phyloP scores from a whole-genome alignment of 2,113 vertebrate species.

The Hemicordylus capensis region DNA sequence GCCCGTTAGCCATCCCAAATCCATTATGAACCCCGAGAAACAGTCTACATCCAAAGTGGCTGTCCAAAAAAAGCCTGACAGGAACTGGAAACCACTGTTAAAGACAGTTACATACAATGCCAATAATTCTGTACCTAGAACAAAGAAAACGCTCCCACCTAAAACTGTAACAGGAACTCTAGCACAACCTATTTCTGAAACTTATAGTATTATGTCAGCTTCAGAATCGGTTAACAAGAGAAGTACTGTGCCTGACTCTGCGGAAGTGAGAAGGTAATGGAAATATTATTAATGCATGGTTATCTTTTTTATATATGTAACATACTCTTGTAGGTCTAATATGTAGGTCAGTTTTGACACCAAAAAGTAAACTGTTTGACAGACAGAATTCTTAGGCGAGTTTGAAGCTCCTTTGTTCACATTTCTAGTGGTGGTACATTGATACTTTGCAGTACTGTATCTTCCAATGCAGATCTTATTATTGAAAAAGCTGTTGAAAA shows the following conservation, averaged over 20 bases:
- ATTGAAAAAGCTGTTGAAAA: background rate
- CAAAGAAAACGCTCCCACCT: constrained; percentile 38
- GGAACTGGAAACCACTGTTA: constrained; percentile 12
- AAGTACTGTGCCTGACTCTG: constrained; percentile 69
- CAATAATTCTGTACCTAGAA: background rate
- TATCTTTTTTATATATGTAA: too few relatives aligned
- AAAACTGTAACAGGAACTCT: constrained; percentile 26
- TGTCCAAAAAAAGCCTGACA: constrained; percentile 25
- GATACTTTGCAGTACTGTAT: background rate
- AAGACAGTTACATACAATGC: constrained; percentile 18
- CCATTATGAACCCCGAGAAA: constrained; percentile 36
- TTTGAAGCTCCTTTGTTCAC: background rate
- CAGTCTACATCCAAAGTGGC: constrained; percentile 25
- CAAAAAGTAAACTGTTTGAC: background rate
- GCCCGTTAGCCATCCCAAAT: constrained; percentile 17
- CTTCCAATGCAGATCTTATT: background rate
- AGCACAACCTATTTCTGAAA: constrained; percentile 19
- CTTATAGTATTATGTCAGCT: constrained; percentile 28
- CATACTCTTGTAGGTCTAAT: background rate
- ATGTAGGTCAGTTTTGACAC: background rate
- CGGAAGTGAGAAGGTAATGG: constrained; percentile 83
- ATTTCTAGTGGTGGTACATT: background rate
- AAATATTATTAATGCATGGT: background rate
- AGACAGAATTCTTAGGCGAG: background rate
- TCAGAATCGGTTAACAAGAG: constrained; percentile 53